Evolutionary conservation across 2,113 vertebrate species (phyloP).

Genomic region (Rhinolophus ferrumequinum): DNA sequence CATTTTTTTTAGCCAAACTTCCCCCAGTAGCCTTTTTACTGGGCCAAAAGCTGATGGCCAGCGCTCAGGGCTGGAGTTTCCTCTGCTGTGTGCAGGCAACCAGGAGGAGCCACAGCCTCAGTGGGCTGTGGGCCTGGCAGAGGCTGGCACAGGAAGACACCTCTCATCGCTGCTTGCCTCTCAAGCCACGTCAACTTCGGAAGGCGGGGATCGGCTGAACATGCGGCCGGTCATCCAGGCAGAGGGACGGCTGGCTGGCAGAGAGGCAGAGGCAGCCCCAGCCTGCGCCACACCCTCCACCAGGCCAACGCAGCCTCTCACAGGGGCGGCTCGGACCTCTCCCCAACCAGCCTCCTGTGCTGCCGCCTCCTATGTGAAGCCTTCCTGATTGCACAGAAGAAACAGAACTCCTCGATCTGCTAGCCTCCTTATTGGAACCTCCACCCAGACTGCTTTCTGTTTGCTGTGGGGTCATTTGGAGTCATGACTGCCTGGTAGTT

Average conservation of each 20-base stretch:
- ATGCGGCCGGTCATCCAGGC: not conserved
- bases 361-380: not conserved
- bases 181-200: not conserved
- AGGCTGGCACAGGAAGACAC: not conserved
- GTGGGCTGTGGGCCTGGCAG: not conserved
- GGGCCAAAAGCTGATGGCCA: slow-evolving; percentile 21
- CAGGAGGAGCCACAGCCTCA: not conserved
- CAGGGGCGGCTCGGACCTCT: not conserved
- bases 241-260: not conserved
- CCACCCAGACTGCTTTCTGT: not conserved
- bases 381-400: not conserved
- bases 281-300: not conserved
- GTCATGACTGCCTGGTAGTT: not conserved
- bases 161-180: not conserved
- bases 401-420: rapidly evolving
- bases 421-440: not conserved
- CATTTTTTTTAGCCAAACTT: slow-evolving; percentile 25
- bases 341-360: too few species aligned
- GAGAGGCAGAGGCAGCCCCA: not conserved
- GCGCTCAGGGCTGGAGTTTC: not conserved
- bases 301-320: not conserved
- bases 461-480: not conserved
- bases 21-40: not conserved
- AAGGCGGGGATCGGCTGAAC: not conserved
- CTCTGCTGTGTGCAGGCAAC: not conserved